A percentile compares a stretch with the other conserved stretches of the same genome.
phyloP scores from a whole-genome alignment of 2,113 vertebrate genomes.

The Corythoichthys intestinalis region DNA sequence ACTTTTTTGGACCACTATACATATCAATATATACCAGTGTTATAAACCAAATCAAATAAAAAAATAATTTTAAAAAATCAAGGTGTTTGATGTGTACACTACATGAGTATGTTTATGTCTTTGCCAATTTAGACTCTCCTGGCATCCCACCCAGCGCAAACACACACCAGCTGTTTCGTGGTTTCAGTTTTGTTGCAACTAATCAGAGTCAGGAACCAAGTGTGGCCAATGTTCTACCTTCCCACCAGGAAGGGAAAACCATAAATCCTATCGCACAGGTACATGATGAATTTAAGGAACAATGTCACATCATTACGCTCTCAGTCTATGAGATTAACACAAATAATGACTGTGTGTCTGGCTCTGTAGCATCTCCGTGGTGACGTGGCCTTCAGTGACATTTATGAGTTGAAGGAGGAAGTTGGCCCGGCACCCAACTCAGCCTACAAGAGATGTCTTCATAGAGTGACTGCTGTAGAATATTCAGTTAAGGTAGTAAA shows the following conservation, averaged over 20 bases:
- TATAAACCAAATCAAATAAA: background rate
- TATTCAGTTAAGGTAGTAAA: slow-evolving; percentile 87
- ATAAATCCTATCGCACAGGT: slow-evolving; percentile 92
- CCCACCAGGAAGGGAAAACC: slow-evolving; percentile 54
- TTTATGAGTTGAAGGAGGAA: slow-evolving; percentile 91
- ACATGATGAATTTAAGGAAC: background rate
- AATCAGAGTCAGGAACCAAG: slow-evolving; percentile 79
- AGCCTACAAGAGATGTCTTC: slow-evolving; percentile 84
- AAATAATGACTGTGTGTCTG: background rate
- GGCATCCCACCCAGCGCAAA: slow-evolving; percentile 93
- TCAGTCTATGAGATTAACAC: background rate
- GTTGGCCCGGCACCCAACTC: slow-evolving; percentile 82
- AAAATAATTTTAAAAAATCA: background rate
- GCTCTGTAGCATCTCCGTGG: slow-evolving; percentile 81
- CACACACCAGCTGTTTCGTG: slow-evolving; percentile 89
- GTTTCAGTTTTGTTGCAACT: slow-evolving; percentile 93
- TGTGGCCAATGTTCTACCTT: slow-evolving; percentile 38
- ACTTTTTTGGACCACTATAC: too few species aligned
- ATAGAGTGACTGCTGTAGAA: slow-evolving; percentile 86
- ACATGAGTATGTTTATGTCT: slow-evolving; percentile 13
- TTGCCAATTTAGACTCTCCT: slow-evolving; percentile 81
- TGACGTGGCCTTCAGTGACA: slow-evolving; percentile 85
- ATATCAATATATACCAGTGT: background rate
- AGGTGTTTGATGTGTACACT: background rate
- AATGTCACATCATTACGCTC: background rate